Conservation (phyloP, 2,113 vertebrate genomes). For the Sigmodon hispidus region DNA sequence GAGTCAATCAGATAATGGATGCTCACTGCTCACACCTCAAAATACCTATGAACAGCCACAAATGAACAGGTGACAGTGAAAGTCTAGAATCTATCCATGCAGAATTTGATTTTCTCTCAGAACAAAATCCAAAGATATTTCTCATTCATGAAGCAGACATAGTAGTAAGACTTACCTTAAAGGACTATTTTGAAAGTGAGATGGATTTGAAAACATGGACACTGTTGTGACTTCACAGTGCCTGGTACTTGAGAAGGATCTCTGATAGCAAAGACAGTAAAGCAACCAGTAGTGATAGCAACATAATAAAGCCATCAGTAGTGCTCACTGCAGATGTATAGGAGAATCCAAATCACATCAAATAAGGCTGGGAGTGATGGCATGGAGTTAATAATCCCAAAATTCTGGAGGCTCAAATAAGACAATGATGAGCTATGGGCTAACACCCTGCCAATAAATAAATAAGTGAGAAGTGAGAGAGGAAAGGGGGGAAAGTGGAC, state of each 20-base stretch:
- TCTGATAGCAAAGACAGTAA: background rate
- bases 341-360: conserved; percentile 44
- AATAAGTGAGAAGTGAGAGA: background rate
- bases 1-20: background rate
- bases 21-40: background rate
- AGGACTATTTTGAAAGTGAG: background rate
- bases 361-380: background rate
- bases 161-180: background rate
- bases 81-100: background rate
- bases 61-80: background rate
- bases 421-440: background rate
- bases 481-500: background rate
- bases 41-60: background rate
- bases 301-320: too few relatives aligned
- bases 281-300: background rate
- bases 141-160: background rate
- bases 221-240: background rate
- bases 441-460: background rate
- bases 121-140: background rate
- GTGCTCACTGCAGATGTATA: background rate
- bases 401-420: background rate
- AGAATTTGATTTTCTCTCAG: background rate
- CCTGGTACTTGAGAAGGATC: background rate
- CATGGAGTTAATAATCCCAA: background rate
- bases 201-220: background rate